Base-by-base conservation (phyloP, 2,797 vertebrate species). In the Iguana delicatissima region DNA sequence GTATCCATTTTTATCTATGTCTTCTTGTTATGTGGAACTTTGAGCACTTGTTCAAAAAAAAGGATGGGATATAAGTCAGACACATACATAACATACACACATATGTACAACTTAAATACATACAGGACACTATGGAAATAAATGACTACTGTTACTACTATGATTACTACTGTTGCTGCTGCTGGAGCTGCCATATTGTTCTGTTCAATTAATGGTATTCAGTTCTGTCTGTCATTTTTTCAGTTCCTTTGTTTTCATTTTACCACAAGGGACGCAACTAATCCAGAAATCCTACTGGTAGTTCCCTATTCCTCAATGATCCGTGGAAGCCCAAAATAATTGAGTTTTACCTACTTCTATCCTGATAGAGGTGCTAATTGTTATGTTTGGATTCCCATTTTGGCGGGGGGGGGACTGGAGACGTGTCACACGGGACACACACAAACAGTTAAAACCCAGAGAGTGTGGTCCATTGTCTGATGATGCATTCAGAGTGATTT, bases 341-440 rank as follows among this genome's bases (percentile, higher is more conserved):
- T 42, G 22, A 59, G n/a, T 29, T 76, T 32, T 42, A 67, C 46
- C 46, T 29, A 76, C 26, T 29, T 4, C 80, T 57, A 57, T 38
- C n/a, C 16, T 0, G 10, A 0, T 4, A 50, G 12, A 7, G 79
- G 69, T 88, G 82, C 55, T 86, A 76, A 42, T 82, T 55, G 46
- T 89, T 3, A 0, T 5, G 26, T 77, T 42, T 14, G 32, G 10
- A n/a, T 1, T 93, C 16, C 80, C 90, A 13, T 42, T 46, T 50
- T 84, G 74, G 84, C 18, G 59, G 24, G 13, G 0, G 0, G 0
- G 24, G 52, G 13, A 85, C 10, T 32, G 32, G 83, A 83, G 35
- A 64, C 35, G 77, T 62, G 77, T 50, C 67, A 74, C 57, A 18
- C 20, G 46, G 32, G 42, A 57, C 50, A 42, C 1, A 3, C 10